Percentiles rank a stretch among this genome's conserved stretches.
Evolutionary conservation across 2,888 invertebrate species (phyloP).

Genomic region (Lydus trimaculatus): DNA sequence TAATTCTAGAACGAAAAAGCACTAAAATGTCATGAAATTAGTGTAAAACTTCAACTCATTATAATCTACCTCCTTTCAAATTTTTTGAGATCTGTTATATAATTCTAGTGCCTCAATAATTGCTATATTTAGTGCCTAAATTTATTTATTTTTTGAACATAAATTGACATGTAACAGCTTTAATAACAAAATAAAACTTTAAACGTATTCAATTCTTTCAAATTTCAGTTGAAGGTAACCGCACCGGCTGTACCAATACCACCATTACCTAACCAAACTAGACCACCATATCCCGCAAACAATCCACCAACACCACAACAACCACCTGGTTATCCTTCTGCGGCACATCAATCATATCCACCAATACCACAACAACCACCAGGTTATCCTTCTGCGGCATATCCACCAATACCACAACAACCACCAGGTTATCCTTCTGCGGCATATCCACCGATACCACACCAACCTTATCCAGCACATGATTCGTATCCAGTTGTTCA

Average conservation of each 20-base stretch:
- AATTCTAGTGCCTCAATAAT: neutral
- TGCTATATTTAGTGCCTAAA: neutral
- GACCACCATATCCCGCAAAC: neutral
- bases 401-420: neutral
- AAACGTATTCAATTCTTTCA: neutral
- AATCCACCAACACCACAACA: neutral
- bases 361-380: neutral
- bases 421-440: constrained; percentile 1
- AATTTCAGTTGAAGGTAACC: constrained; percentile 18
- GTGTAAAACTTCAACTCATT: neutral
- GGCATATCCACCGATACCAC: constrained; percentile 11
- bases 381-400: neutral
- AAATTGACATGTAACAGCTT: neutral
- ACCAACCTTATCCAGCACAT: constrained; percentile 4
- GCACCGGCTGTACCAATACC: constrained; percentile 19
- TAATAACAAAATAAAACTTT: neutral
- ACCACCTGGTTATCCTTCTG: neutral
- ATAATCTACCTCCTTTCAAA: neutral
- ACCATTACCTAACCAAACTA: constrained; percentile 21
- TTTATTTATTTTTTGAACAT: neutral
- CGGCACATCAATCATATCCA: constrained; percentile 11
- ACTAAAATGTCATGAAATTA: constrained; percentile 11
- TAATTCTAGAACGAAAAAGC: neutral
- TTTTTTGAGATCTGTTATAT: neutral
- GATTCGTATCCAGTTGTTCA: constrained; percentile 11